Percentiles rank a stretch among this genome's conserved stretches.
Evolutionary conservation across 1,140 invertebrate species (phyloP).

Genomic region (Drusus annulatus): DNA sequence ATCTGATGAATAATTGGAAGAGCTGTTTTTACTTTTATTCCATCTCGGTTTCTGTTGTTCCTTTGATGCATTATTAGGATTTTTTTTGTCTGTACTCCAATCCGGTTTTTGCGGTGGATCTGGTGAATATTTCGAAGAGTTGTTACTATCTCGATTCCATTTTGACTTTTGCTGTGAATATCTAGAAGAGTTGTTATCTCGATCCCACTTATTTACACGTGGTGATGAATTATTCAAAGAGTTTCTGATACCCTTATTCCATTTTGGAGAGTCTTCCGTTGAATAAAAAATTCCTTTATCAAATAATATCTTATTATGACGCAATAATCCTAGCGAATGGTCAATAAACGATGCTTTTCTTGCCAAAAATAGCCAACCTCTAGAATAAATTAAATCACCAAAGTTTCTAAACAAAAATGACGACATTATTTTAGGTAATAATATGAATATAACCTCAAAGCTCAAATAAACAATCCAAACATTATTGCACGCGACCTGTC

Average conservation of each 20-base stretch:
- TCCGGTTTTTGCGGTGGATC: no score
- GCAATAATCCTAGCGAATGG: background rate
- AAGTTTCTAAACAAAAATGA: slow-evolving; percentile 7
- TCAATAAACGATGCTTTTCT: background rate
- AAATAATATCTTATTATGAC: background rate
- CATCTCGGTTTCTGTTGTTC: no score
- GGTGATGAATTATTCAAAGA: no score
- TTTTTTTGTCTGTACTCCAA: no score
- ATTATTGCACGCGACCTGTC: no score
- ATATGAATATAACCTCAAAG: slow-evolving; percentile 29
- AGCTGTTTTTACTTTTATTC: no score
- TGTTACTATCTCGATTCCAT: no score
- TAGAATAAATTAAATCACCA: background rate
- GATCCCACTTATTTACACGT: no score
- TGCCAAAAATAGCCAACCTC: background rate
- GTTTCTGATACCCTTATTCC: no score
- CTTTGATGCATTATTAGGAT: no score
- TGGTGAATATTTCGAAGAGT: no score
- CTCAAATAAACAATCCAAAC: background rate
- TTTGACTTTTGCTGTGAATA: background rate
- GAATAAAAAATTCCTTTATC: background rate
- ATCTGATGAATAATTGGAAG: no score
- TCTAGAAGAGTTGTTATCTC: background rate
- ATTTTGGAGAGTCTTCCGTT: background rate
- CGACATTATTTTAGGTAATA: background rate